Percentiles rank a stretch among this genome's conserved stretches.
phyloP scores from a whole-genome alignment of 92 coral and sea anemone genomes.

The Diadumene lineata region DNA sequence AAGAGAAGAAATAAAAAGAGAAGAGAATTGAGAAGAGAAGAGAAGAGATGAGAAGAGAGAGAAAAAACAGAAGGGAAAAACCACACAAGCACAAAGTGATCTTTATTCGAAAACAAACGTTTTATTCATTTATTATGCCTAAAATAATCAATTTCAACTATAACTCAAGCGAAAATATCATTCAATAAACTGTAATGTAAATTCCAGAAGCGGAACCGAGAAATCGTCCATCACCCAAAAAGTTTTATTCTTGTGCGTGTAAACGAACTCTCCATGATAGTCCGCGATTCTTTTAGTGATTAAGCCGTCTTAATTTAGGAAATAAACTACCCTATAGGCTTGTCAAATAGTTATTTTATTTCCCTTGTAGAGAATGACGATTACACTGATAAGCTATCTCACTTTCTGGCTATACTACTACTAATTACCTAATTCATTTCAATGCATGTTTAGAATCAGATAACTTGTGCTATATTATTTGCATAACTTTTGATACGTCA shows the following conservation, averaged over 20 bases:
- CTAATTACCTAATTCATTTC: constrained; percentile 26
- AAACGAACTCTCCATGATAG: neutral
- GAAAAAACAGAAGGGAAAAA: neutral
- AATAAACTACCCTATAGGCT: constrained; percentile 4
- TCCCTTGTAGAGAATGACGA: constrained; percentile 21
- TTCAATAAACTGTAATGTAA: too few relatives aligned
- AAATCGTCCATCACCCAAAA: too few relatives aligned
- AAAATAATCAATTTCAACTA: too few relatives aligned
- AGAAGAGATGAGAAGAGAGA: too few relatives aligned
- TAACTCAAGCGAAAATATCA: too few relatives aligned
- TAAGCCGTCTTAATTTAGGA: neutral
- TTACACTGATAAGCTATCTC: neutral
- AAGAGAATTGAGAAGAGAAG: too few relatives aligned
- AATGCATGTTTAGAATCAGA: constrained; percentile 36
- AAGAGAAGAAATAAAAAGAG: too few relatives aligned
- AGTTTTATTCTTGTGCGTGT: too few relatives aligned
- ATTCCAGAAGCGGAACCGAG: too few relatives aligned
- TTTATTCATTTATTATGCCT: too few relatives aligned
- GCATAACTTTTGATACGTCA: constrained; percentile 41
- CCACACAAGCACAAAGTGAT: neutral
- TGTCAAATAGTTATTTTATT: constrained; percentile 3
- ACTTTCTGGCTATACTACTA: neutral
- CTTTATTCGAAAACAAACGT: too few relatives aligned
- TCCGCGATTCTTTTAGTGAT: neutral
- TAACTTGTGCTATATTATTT: constrained; percentile 17